Conservation (phyloP, 2,888 invertebrate genomes). For the Drosophila algonquin region DNA sequence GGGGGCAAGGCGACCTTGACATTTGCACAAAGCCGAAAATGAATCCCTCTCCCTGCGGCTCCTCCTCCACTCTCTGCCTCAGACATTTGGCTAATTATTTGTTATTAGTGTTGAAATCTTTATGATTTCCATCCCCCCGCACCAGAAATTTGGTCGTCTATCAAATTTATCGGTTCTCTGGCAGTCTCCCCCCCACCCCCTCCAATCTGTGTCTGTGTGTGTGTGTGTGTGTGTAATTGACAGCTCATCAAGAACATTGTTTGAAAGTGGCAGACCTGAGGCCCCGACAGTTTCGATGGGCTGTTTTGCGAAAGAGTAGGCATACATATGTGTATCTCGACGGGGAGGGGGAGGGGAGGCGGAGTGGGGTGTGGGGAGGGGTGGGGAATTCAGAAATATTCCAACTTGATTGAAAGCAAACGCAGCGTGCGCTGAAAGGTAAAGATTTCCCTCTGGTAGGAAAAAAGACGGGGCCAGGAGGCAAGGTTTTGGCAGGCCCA, state of each 20-base stretch:
- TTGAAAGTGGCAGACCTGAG: constrained; percentile 63
- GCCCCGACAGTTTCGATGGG: constrained; percentile 53
- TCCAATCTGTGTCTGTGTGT: constrained; percentile 11
- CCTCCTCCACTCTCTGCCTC: constrained; percentile 26
- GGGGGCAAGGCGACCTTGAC: constrained; percentile 30
- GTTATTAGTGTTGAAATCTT: constrained; percentile 76
- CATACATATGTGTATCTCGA: too few species aligned
- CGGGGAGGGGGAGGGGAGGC: too few species aligned
- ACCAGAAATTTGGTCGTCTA: constrained; percentile 8
- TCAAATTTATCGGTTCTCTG: constrained; percentile 10
- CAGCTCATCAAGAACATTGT: constrained; percentile 75
- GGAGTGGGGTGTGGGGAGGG: too few species aligned
- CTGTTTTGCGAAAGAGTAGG: constrained; percentile 11
- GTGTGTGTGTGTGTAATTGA: constrained; percentile 56
- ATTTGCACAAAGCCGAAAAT: constrained; percentile 28
- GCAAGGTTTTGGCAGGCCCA: constrained; percentile 47
- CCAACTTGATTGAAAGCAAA: constrained; percentile 71
- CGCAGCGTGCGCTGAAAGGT: constrained; percentile 53
- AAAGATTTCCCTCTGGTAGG: constrained; percentile 24
- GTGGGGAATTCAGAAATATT: constrained; percentile 40
- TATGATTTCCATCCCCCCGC: constrained; percentile 44
- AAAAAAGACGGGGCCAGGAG: constrained; percentile 3
- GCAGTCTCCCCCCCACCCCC: neutral
- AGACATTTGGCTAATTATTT: constrained; percentile 72
- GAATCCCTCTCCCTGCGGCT: neutral